A percentile compares a stretch with the other conserved stretches of the same genome.
Evolutionary conservation across 2,797 vertebrate species (phyloP).

Genomic region (Cyprinodon diabolis): DNA sequence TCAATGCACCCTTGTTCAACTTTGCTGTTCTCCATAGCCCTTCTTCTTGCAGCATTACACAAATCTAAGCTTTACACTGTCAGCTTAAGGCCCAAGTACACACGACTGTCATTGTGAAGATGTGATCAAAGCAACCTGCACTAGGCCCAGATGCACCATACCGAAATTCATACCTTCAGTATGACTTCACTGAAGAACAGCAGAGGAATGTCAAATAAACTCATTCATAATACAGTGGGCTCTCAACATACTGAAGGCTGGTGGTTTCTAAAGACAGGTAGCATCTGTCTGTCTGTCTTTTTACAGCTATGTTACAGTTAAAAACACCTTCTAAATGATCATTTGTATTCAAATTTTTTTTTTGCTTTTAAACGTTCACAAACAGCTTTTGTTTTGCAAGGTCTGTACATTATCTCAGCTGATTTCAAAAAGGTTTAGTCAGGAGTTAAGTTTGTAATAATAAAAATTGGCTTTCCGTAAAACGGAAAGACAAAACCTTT

Average conservation of each 20-base stretch:
- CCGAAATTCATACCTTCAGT: constrained; percentile 58
- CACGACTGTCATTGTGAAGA: constrained; percentile 59
- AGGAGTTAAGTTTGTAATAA: background rate
- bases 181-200: constrained; percentile 52
- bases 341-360: constrained; percentile 59
- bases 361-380: constrained; percentile 74
- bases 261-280: constrained; percentile 38
- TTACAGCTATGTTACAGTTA: constrained; percentile 53
- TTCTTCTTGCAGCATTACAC: constrained; percentile 59
- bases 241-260: constrained; percentile 43
- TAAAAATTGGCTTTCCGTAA: background rate
- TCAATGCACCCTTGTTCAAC: constrained; percentile 61
- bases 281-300: background rate
- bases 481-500: constrained; percentile 5
- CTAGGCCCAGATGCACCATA: constrained; percentile 55
- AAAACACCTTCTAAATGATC: constrained; percentile 41
- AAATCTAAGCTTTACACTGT: constrained; percentile 62
- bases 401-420: constrained; percentile 37
- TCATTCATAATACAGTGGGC: constrained; percentile 71
- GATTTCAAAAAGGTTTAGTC: constrained; percentile 16
- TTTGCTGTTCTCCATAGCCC: constrained; percentile 56
- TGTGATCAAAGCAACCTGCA: constrained; percentile 72
- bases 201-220: constrained; percentile 56
- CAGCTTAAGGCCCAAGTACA: constrained; percentile 72
- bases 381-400: constrained; percentile 64